Evolutionary conservation across 2,888 invertebrate genomes (phyloP), one percentile per base, ranked within the genome.

Genomic region (Drosophila borealis): DNA sequence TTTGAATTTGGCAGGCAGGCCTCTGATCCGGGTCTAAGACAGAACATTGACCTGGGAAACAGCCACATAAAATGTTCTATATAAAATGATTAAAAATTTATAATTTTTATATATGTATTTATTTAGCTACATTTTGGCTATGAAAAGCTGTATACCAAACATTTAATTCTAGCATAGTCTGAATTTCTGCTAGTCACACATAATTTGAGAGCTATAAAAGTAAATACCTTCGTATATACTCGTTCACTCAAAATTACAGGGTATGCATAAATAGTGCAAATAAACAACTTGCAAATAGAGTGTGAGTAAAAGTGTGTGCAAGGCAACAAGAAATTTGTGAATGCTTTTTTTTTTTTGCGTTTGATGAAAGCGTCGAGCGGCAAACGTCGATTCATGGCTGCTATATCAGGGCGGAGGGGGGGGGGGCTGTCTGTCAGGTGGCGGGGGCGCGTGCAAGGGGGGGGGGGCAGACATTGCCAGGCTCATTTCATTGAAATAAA

Each of bases 401-500:
- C 37, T 48, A 46, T 13, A 19, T 29, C 2, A 3, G 14, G 46
- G 6, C 8, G 42, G 10, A 2, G 17, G 17, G 39, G 39, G 21
- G 3, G 37, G 19, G 44, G 13, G 11, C 54, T 39, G 48, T 19
- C 48, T 44, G 21, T 21, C 11, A 8, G 41, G 14, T 8, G 17
- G 14, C 39, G 0, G 10, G 4, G 6, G 2, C 3, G 17, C 2
- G 17, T 17, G 17, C 17, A 17, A 17, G 0, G 21, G 13, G 17
- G 11, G 14, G 4, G 42, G 1, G n/a, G 42, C 48, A 54, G 59
- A 69, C 59, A 46, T 36, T 36, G 70, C 70, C 55, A 44, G 63
- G 76, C 67, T 68, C 78, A 78, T 63, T 80, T 64, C 81, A 83
- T 74, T 83, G 81, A 83, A 73, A 87, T 69, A 75, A 70, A 81